A percentile compares a stretch with the other conserved stretches of the same genome.
These are phyloP conservation scores for Trichonephila clavipes DNA, from an alignment of 1,140 invertebrate species.

Conservation along the genomic window DNA sequence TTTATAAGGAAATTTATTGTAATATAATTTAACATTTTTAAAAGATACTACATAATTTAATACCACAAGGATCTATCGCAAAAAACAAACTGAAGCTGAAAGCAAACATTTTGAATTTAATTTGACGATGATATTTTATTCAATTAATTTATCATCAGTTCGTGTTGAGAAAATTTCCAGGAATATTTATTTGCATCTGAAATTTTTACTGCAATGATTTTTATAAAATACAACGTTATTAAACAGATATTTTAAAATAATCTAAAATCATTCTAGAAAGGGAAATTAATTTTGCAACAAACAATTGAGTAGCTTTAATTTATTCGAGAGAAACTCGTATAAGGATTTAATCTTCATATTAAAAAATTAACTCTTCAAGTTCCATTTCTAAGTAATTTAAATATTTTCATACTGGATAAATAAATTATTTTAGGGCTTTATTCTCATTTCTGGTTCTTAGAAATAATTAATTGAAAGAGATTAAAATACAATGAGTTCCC, in stretches of 20 bases:
- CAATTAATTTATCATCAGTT: neutral
- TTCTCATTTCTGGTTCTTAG: neutral
- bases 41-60: too few species aligned
- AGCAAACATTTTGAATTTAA: neutral
- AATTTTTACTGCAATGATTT: neutral
- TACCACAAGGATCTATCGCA: too few species aligned
- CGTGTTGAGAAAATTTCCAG: neutral
- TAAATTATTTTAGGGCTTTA: neutral
- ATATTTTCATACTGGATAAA: neutral
- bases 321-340: neutral
- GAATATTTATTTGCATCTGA: neutral
- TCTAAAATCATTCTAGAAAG: neutral
- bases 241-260: neutral
- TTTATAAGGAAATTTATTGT: too few species aligned
- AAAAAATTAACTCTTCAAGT: neutral
- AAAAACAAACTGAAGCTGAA: neutral
- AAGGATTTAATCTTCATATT: neutral
- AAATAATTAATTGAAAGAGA: conserved; percentile 33
- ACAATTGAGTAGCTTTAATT: neutral
- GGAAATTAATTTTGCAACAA: neutral
- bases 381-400: neutral
- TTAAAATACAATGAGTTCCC: neutral
- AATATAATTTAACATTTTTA: too few species aligned
- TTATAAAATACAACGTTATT: neutral
- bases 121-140: neutral